Percentiles rank a stretch among this genome's conserved stretches.
These are phyloP conservation scores for Epizoanthus stellaris DNA, from an alignment of 92 coral and sea anemone species.

Conservation along the genomic window DNA sequence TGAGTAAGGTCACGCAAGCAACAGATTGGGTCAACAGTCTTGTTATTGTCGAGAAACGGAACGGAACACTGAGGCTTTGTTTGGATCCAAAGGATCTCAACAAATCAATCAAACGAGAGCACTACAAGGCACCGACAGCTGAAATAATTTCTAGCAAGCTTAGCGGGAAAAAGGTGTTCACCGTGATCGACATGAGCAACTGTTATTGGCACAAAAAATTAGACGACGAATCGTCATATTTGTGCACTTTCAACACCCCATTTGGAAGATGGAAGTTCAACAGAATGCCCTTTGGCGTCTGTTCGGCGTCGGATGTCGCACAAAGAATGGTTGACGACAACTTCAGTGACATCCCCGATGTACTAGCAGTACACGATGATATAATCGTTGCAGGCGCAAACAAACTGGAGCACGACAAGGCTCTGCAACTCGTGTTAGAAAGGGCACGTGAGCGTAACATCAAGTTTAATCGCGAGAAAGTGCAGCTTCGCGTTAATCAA, in stretches of 20 bases:
- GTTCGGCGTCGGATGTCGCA: constrained; percentile 39
- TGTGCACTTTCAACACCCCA: constrained; percentile 48
- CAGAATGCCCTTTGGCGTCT: constrained; percentile 49
- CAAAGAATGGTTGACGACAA: constrained; percentile 47
- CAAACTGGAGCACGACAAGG: constrained; percentile 33
- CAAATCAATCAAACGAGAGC: constrained; percentile 35
- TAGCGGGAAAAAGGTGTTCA: constrained; percentile 47
- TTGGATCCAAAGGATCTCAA: constrained; percentile 67
- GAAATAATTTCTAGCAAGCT: constrained; percentile 56
- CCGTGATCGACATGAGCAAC: constrained; percentile 52
- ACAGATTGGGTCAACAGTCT: constrained; percentile 73
- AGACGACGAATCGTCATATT: constrained; percentile 53
- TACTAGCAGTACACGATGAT: constrained; percentile 43
- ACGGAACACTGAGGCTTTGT: constrained; percentile 57
- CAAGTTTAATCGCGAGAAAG: constrained; percentile 35
- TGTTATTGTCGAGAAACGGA: constrained; percentile 59
- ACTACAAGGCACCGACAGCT: constrained; percentile 57
- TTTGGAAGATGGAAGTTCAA: constrained; percentile 48
- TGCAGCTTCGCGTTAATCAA: constrained; percentile 28
- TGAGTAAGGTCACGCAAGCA: constrained; percentile 50
- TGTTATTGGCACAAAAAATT: constrained; percentile 67
- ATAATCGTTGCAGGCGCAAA: constrained; percentile 33
- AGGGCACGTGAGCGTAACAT: constrained; percentile 44
- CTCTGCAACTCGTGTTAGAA: constrained; percentile 12
- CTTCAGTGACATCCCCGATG: constrained; percentile 37